Percentiles rank a stretch among this genome's conserved stretches.
These are phyloP conservation scores for Luperina nickerlii DNA, from an alignment of 2,888 invertebrate species.

Conservation along the genomic window DNA sequence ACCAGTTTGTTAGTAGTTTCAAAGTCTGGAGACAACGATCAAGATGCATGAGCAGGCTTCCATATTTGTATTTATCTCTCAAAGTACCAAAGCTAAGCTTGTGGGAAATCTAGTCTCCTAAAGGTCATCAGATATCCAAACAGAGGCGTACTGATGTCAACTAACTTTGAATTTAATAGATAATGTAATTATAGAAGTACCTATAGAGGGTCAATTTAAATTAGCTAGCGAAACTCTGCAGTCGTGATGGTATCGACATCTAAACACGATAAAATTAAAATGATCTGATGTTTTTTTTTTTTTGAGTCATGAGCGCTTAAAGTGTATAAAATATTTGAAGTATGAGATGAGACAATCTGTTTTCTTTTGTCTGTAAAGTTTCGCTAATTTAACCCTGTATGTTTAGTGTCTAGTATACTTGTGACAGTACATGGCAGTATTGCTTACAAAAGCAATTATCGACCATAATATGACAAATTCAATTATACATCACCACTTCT, in stretches of 20 bases:
- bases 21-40: background rate
- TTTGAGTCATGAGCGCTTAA: too few species aligned
- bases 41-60: slow-evolving; percentile 1
- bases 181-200: background rate
- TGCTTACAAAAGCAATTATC: background rate
- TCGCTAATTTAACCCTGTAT: too few species aligned
- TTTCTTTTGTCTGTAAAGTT: too few species aligned
- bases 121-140: background rate
- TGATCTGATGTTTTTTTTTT: too few species aligned
- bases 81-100: background rate
- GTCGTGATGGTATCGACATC: too few species aligned
- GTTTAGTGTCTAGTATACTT: background rate
- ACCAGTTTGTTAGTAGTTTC: background rate
- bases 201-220: too few species aligned
- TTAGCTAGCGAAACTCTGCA: too few species aligned
- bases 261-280: too few species aligned
- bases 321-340: too few species aligned
- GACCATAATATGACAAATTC: background rate
- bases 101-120: background rate
- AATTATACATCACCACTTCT: background rate
- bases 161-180: background rate
- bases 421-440: background rate
- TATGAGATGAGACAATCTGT: too few species aligned
- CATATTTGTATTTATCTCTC: background rate
- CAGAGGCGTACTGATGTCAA: background rate